Conservation (phyloP, 2,797 vertebrate genomes). For the Malurus splendens region DNA sequence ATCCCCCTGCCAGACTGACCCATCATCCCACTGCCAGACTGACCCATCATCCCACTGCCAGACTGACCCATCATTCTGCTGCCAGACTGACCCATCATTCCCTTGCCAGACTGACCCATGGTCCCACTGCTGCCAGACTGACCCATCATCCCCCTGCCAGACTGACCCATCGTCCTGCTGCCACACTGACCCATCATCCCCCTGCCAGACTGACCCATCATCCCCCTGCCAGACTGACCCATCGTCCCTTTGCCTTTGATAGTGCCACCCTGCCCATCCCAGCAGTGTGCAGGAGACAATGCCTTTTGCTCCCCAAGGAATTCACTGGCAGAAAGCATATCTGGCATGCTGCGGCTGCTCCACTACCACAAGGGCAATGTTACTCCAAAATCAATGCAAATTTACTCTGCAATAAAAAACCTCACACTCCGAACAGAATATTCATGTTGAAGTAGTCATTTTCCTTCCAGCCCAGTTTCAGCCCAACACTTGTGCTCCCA, state of each 20-base stretch:
- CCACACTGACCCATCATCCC: rapidly evolving
- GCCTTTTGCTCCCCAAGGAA: neutral
- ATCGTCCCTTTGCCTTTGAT: too few relatives aligned
- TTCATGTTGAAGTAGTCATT: neutral
- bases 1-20: neutral
- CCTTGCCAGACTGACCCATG: neutral
- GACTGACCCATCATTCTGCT: neutral
- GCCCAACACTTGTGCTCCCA: neutral
- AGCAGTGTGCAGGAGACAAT: rapidly evolving
- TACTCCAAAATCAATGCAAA: neutral
- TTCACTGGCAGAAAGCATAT: rapidly evolving
- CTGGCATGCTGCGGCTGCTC: rapidly evolving
- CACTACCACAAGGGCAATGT: neutral
- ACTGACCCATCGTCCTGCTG: rapidly evolving
- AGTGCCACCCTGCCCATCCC: neutral
- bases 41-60: rapidly evolving
- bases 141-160: rapidly evolving
- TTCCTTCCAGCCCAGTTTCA: neutral
- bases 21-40: too few relatives aligned
- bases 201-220: rapidly evolving
- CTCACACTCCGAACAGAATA: rapidly evolving
- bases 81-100: neutral
- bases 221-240: too few relatives aligned
- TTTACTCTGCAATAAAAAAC: neutral
- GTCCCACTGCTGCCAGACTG: neutral